Evolutionary conservation across 2,888 invertebrate species (phyloP).

Genomic region (Brachypalpus laphriformis): DNA sequence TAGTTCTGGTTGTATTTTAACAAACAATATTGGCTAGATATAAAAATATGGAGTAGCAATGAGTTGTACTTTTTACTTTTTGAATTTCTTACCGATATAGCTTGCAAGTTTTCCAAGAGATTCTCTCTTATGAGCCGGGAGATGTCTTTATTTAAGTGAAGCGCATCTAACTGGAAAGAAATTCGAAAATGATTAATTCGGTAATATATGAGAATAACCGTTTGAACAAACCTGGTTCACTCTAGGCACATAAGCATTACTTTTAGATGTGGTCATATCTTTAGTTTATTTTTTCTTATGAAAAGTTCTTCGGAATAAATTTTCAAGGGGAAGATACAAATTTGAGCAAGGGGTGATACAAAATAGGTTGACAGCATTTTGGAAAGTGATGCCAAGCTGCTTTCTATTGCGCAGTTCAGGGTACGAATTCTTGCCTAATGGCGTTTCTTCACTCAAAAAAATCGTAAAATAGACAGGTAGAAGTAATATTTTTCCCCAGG

Average conservation of each 20-base stretch:
- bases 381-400: constrained; percentile 13
- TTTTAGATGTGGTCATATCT: constrained; percentile 72
- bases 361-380: not conserved
- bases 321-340: not conserved
- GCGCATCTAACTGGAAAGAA: constrained; percentile 88
- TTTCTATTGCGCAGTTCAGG: no score
- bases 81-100: constrained; percentile 85
- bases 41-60: constrained; percentile 8
- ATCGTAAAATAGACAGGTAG: no score
- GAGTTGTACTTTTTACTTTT: not conserved
- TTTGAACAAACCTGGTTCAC: constrained; percentile 82
- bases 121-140: constrained; percentile 88
- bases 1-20: constrained; percentile 88
- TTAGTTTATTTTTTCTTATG: not conserved
- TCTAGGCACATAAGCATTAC: constrained; percentile 82
- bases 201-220: not conserved
- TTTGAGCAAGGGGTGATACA: not conserved
- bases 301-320: not conserved
- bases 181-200: constrained; percentile 66
- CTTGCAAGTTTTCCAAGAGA: constrained; percentile 86
- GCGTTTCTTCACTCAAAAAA: no score
- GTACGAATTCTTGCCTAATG: no score
- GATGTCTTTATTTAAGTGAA: constrained; percentile 91
- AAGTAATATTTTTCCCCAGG: no score
- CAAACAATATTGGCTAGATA: constrained; percentile 85